phyloP scores from a whole-genome alignment of 2,113 vertebrate genomes.

The Trachemys scripta region DNA sequence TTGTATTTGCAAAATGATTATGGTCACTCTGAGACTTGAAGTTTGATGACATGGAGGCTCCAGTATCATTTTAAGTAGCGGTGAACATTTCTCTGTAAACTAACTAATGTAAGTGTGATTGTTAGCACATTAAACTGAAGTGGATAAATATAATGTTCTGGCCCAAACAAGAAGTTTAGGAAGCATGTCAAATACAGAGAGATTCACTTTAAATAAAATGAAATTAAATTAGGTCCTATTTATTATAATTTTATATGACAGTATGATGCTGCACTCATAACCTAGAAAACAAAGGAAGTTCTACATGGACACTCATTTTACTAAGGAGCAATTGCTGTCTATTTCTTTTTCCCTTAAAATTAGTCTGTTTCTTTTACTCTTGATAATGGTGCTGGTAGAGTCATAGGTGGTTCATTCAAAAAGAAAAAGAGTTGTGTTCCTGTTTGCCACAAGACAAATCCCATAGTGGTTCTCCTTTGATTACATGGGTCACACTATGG shows the following conservation, averaged over 20 bases:
- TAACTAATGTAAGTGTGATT: constrained; percentile 55
- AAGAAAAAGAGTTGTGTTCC: constrained; percentile 46
- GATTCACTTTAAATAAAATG: constrained; percentile 46
- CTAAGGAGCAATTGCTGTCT: neutral
- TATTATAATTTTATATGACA: constrained; percentile 10
- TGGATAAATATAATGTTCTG: constrained; percentile 30
- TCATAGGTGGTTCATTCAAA: constrained; percentile 30
- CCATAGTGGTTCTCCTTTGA: constrained; percentile 50
- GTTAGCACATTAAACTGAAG: constrained; percentile 63
- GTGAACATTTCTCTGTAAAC: constrained; percentile 10
- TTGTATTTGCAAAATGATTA: constrained; percentile 43
- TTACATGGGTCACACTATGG: constrained; percentile 7
- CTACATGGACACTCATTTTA: neutral
- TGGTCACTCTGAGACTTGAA: constrained; percentile 53
- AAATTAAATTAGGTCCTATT: constrained; percentile 43
- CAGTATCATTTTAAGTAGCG: constrained; percentile 21
- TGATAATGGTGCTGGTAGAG: neutral
- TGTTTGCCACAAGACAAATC: constrained; percentile 48
- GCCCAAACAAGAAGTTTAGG: constrained; percentile 60
- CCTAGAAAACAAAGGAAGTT: neutral
- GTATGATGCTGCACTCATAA: neutral
- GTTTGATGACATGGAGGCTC: constrained; percentile 42
- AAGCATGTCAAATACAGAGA: constrained; percentile 1
- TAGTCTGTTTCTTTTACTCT: neutral
- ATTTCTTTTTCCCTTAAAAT: constrained; percentile 57